Evolutionary conservation across 2,797 vertebrate species (phyloP), one percentile per base, ranked within the genome.

Genomic region (Anableps anableps): DNA sequence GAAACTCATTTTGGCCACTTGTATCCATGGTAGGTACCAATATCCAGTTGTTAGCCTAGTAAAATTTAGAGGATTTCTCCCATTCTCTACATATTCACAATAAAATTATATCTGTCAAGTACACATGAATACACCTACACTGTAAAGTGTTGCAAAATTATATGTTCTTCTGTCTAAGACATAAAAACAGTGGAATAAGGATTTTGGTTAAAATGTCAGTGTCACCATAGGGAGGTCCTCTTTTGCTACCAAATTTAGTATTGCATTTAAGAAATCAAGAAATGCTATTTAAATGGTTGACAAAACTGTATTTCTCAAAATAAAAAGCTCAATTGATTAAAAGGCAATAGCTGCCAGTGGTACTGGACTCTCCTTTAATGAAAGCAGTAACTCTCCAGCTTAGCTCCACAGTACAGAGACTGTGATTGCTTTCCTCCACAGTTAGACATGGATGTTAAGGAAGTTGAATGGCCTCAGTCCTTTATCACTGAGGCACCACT

Each of bases 381-480:
- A 86, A 89, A 84, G 86, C 83, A 70, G 75, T 87, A 86, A 81
- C 70, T 92, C 83, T 87, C 50, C 66, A 29, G 84, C 74, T 80
- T 53, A 7, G 80, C 82, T 81, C 53, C 6, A 21, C 79, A 68
- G 81, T 72, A 58, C 72, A 78, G 74, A 83, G 73, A 36, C 79
- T 0, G 0, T 72, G 88, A 91, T 80, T 80, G 81, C 87, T 79
- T 88, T 86, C 75, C 78, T 83, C 80, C 75, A 45, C 74, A 76
- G 85, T 87, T 80, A 88, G 84, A 90, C 85, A 80, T 70, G 85
- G 81, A 85, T 82, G 81, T 91, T 83, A 55, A 64, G 19, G 62
- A 81, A 85, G 79, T 81, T 74, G 73, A 87, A 90, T 87, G 29
- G 76, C 85, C 78, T 82, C 50, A 4, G 60, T 88, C 71, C 23